Conservation (phyloP, 2,888 invertebrate genomes). For the Andrena bucephala region DNA sequence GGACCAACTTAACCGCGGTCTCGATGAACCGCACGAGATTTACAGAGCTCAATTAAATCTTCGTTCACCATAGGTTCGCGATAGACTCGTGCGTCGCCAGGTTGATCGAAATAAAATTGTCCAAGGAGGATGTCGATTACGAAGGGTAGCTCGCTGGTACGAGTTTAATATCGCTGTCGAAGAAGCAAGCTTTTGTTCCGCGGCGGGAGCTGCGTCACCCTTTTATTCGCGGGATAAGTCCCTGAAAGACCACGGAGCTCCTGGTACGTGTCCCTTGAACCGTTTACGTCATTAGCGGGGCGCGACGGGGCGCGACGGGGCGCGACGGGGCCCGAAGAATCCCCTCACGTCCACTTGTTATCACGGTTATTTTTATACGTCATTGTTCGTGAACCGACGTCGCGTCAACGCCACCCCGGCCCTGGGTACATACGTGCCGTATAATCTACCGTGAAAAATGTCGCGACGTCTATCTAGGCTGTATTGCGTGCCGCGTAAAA, state of each 20-base stretch:
- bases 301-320: conserved; percentile 22
- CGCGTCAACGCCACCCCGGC: background rate
- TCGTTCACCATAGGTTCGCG: background rate
- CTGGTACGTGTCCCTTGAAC: conserved; percentile 42
- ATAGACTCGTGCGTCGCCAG: background rate
- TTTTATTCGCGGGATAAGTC: conserved; percentile 5
- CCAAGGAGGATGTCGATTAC: too few species aligned
- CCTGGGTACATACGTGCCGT: background rate
- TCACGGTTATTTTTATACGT: conserved; percentile 42
- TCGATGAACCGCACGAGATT: conserved; percentile 9
- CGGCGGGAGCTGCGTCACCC: background rate
- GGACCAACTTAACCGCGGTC: background rate
- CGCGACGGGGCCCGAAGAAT: conserved; percentile 29
- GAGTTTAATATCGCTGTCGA: conserved; percentile 5
- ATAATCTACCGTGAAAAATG: conserved; percentile 27
- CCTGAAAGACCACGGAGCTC: conserved; percentile 20
- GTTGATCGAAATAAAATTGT: background rate
- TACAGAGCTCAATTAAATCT: conserved; percentile 19
- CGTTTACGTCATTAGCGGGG: conserved; percentile 53
- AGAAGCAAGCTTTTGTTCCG: conserved; percentile 5
- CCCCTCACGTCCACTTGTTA: conserved; percentile 22
- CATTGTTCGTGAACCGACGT: conserved; percentile 20
- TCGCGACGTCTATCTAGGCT: conserved; percentile 1
- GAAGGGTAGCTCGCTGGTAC: too few species aligned
- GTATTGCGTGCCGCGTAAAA: background rate